Evolutionary conservation across 1,140 invertebrate species (phyloP).

Genomic region (Drosophila busckii): DNA sequence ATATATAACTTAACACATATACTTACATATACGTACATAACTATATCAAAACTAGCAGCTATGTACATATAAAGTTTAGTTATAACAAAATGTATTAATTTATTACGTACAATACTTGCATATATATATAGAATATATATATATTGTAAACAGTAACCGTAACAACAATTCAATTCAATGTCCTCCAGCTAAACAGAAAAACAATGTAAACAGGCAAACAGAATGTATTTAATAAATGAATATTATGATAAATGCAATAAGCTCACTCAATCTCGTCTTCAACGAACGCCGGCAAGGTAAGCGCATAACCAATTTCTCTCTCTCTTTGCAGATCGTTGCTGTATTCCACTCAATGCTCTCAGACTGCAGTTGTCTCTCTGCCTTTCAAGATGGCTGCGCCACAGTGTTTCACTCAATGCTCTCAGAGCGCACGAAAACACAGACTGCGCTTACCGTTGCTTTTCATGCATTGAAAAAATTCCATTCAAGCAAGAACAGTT

Average conservation of each 20-base stretch:
- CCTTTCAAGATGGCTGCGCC: too few species aligned
- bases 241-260: constrained; percentile 38
- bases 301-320: too few species aligned
- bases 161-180: constrained; percentile 75
- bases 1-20: constrained; percentile 13
- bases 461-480: too few species aligned
- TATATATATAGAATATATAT: constrained; percentile 29
- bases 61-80: constrained; percentile 65
- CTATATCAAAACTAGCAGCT: constrained; percentile 56
- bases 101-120: constrained; percentile 36
- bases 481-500: too few species aligned
- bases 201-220: constrained; percentile 44
- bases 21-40: constrained; percentile 11
- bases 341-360: too few species aligned
- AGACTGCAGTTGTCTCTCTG: too few species aligned
- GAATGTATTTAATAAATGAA: constrained; percentile 61
- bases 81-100: constrained; percentile 18
- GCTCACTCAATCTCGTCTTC: too few species aligned
- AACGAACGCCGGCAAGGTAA: too few species aligned
- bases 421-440: too few species aligned
- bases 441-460: too few species aligned
- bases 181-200: constrained; percentile 63
- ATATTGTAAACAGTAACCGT: constrained; percentile 62
- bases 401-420: too few species aligned
- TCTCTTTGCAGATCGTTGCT: too few species aligned